Conservation (phyloP, 2,888 invertebrate species). For the Eucriotettix oculatus region DNA sequence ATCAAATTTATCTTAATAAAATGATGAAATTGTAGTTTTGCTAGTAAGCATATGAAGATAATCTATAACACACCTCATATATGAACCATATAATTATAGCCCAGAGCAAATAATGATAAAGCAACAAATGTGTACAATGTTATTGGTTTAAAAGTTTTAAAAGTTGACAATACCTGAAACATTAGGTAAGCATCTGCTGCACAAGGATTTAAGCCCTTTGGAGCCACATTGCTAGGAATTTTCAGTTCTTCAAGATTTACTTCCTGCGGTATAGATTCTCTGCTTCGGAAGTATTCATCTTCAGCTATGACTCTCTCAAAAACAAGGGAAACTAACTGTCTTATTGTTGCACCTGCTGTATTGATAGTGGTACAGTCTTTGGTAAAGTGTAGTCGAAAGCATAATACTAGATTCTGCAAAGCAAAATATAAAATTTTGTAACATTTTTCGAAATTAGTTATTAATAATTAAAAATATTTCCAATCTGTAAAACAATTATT, state of each 20-base stretch:
- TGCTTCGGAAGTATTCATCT: slow-evolving; percentile 31
- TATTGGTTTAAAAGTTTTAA: too few relatives aligned
- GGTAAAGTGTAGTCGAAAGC: slow-evolving; percentile 90
- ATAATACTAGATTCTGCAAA: slow-evolving; percentile 74
- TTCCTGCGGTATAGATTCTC: slow-evolving; percentile 23
- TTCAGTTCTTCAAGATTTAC: slow-evolving; percentile 66
- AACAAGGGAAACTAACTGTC: slow-evolving; percentile 84
- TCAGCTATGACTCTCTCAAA: slow-evolving; percentile 72
- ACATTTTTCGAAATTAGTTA: too few relatives aligned
- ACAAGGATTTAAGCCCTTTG: slow-evolving; percentile 70
- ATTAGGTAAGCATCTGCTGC: slow-evolving; percentile 89
- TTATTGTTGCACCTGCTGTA: slow-evolving; percentile 93
- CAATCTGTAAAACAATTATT: too few relatives aligned
- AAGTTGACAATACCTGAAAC: slow-evolving; percentile 69
- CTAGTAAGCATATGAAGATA: neutral
- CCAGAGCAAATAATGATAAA: neutral
- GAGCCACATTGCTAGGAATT: slow-evolving; percentile 54
- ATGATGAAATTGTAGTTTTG: neutral
- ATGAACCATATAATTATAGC: too few relatives aligned
- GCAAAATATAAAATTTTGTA: slow-evolving; percentile 6
- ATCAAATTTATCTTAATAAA: slow-evolving; percentile 8
- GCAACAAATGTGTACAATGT: too few relatives aligned
- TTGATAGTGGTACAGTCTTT: slow-evolving; percentile 91
- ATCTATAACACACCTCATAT: neutral
- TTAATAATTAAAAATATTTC: too few relatives aligned